Base-by-base conservation (phyloP, 2,797 vertebrate genomes). In the Remorina albescens region DNA sequence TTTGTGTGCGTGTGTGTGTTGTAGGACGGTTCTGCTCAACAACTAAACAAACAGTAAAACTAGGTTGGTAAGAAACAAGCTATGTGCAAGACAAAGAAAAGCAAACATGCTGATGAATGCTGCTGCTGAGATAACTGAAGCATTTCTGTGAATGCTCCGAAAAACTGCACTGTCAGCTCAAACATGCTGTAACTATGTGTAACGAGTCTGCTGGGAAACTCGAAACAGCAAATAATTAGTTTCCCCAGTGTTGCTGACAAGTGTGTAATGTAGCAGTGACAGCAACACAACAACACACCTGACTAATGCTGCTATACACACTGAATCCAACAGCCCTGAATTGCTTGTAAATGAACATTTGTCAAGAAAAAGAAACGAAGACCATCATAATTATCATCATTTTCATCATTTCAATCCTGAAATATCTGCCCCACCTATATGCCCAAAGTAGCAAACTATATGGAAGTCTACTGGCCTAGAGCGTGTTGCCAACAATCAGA, bases 191-290 rank as follows among this genome's bases (percentile, higher is more conserved):
- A 15, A 67, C 44, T 12, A 9, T 47, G 4, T 2, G 23, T 11
- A 6, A 16, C 0, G 36, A 66, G 2, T 26, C 51, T 26, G 23
- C 53, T 42, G 57, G 37, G 58, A 65, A 80, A 76, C 50, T 23
- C 39, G 30, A 74, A 58, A 64, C 12, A 57, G 57, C 58, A 0
- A 57, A 66, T 21, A 6, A 74, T 47, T 57, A 28, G 55, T 74
- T 67, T 60, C 62, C 60, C 21, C 19, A 16, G 41, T 23, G 57
- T 32, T 55, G 32, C 18, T 19, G 25, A 39, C 26, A 1, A 5
- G 9, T 49, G 10, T 44, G 42, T 18, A n/a, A 42, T 19, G 18
- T n/a, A 25, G 36, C 32, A 7, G 18, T 18, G 51, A 30, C 2
- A 51, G 37, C 2, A 9, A 44, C 16, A 44, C 10, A n/a, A 10